Base-by-base conservation (phyloP, 2,888 invertebrate genomes). In the Bugula neritina region DNA sequence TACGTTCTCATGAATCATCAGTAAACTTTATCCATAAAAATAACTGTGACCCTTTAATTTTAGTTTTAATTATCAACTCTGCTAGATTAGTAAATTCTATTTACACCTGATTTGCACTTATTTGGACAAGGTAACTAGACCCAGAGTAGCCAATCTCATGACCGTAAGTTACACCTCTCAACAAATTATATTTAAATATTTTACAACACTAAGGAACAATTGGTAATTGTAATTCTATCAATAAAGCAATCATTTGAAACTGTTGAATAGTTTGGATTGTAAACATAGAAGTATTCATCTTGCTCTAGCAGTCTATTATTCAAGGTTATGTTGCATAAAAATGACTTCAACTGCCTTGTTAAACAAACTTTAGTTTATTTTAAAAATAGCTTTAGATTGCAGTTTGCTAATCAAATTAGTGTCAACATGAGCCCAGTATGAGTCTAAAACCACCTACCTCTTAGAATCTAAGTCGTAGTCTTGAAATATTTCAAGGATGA, bases 401-500 rank as follows among this genome's bases (percentile, higher is more conserved):
- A n/a, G n/a, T n/a, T n/a, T n/a, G n/a, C n/a, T n/a, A n/a, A n/a
- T n/a, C n/a, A n/a, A n/a, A n/a, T n/a, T n/a, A n/a, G n/a, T n/a
- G n/a, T n/a, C n/a, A n/a, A n/a, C n/a, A n/a, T n/a, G n/a, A n/a
- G n/a, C n/a, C n/a, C n/a, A n/a, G n/a, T n/a, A n/a, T n/a, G n/a
- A n/a, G n/a, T n/a, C n/a, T n/a, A n/a, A n/a, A n/a, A n/a, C n/a
- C 17, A 77, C 81, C 78, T 77, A 84, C 83, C 82, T 82, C 77
- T 83, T 83, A 3, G 82, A 83, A 17, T 80, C 74, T 52, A 76
- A 79, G 73, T 84, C 83, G 75, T 83, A 83, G 34, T 82, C 82
- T 70, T 82, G 80, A 55, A 84, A 77, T 43, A 83, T 83, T 31
- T 75, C 75, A 23, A 83, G 77, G 69, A 83, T 74, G 34, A 78